A percentile compares a stretch with the other conserved stretches of the same genome.
Evolutionary conservation across 2,113 vertebrate genomes (phyloP).

Genomic region (Atrichornis clamosus): DNA sequence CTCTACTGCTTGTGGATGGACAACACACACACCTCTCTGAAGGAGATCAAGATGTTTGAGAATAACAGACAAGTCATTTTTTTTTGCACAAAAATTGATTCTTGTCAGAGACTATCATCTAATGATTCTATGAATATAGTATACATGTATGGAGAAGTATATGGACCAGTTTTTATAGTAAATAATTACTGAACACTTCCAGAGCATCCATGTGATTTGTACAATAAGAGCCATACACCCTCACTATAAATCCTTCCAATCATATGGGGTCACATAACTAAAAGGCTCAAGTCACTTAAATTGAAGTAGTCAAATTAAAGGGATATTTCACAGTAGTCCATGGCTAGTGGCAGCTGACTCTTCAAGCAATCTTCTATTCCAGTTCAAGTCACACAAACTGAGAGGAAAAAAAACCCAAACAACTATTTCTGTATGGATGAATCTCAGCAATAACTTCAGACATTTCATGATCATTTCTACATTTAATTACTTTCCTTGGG

Average conservation of each 20-base stretch:
- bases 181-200: background rate
- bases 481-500: background rate
- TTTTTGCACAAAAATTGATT: background rate
- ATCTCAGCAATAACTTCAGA: background rate
- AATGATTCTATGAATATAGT: background rate
- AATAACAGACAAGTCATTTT: background rate
- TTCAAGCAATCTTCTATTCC: background rate
- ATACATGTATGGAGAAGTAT: fast-evolving
- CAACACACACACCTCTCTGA: background rate
- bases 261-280: background rate
- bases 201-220: background rate
- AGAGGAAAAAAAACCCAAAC: background rate
- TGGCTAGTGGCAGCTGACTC: background rate
- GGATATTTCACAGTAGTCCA: background rate
- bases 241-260: background rate
- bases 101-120: background rate
- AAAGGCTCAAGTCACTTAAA: background rate
- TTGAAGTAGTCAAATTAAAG: background rate
- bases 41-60: background rate
- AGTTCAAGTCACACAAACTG: background rate
- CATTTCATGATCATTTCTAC: background rate
- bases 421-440: background rate
- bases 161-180: background rate
- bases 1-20: background rate
- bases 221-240: background rate